Evolutionary conservation across 2,888 invertebrate species (phyloP).

Genomic region (Microplitis manilae): DNA sequence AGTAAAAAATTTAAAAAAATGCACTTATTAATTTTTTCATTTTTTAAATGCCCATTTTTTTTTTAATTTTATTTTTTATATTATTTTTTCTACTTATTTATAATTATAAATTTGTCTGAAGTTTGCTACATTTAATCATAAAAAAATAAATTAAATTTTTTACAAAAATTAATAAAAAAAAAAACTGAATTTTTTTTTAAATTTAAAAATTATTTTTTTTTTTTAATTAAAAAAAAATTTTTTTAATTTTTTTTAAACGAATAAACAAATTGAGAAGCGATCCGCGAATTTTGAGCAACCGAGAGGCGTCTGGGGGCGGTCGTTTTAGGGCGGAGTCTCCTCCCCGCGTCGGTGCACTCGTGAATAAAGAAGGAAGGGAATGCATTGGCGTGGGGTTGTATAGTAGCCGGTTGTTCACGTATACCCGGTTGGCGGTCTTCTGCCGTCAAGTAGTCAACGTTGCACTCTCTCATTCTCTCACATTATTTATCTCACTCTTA

Average conservation of each 20-base stretch:
- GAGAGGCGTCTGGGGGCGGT: slow-evolving; percentile 63
- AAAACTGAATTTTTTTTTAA: background rate
- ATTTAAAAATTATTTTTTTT: background rate
- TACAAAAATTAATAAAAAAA: background rate
- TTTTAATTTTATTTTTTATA: too few relatives aligned
- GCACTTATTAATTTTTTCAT: too few relatives aligned
- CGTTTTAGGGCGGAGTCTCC: slow-evolving; percentile 48
- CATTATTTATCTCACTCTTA: slow-evolving; percentile 2
- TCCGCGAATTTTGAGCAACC: slow-evolving; percentile 43
- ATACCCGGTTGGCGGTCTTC: slow-evolving; percentile 14
- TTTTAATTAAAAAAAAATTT: background rate
- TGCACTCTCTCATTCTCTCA: slow-evolving; percentile 5
- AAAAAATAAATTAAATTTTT: background rate
- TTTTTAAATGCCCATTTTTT: too few relatives aligned
- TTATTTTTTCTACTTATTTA: too few relatives aligned
- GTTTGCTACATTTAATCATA: too few relatives aligned
- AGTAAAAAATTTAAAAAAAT: too few relatives aligned
- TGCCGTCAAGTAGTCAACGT: slow-evolving; percentile 12
- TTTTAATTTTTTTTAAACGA: slow-evolving; percentile 22
- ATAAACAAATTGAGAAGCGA: slow-evolving; percentile 17
- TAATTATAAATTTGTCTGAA: too few relatives aligned
- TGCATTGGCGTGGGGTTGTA: slow-evolving; percentile 56
- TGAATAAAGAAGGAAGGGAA: slow-evolving; percentile 54
- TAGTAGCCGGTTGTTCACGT: slow-evolving; percentile 46
- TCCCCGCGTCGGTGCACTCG: slow-evolving; percentile 54